These are phyloP conservation scores for Dasyornis broadbenti DNA, from an alignment of 2,113 vertebrate genomes.

Conservation along the genomic window DNA sequence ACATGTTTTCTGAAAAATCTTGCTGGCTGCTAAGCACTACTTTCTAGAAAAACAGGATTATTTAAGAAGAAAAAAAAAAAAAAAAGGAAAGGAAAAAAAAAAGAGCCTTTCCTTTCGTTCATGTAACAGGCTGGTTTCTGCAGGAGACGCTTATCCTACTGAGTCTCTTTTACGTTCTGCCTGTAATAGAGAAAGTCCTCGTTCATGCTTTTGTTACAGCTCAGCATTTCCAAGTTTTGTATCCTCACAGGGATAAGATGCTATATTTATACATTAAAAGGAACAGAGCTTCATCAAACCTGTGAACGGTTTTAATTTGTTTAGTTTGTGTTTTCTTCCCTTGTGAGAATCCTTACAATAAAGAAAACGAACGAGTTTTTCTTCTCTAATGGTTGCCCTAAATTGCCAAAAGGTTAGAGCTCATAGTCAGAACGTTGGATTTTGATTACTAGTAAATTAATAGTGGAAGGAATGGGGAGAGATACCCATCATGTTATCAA, in stretches of 20 bases:
- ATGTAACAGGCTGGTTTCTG: conserved; percentile 21
- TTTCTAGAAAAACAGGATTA: conserved; percentile 15
- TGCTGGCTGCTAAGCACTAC: conserved; percentile 29
- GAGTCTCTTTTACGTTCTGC: background rate
- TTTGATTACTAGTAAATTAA: conserved; percentile 64
- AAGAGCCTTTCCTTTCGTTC: background rate
- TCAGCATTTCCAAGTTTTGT: conserved; percentile 51
- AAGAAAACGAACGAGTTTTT: conserved; percentile 30
- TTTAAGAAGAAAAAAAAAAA: background rate
- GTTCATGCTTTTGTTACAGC: conserved; percentile 36
- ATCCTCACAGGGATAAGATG: conserved; percentile 6
- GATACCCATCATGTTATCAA: conserved; percentile 15
- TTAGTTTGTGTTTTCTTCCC: background rate
- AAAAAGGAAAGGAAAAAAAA: too few relatives aligned
- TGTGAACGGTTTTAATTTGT: background rate
- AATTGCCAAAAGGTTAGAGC: conserved; percentile 49
- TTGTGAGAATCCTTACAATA: conserved; percentile 13
- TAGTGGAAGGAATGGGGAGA: background rate
- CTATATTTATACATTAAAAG: conserved; percentile 21
- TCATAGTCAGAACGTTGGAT: conserved; percentile 32
- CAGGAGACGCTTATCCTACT: conserved; percentile 23
- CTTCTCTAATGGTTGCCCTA: conserved; percentile 57
- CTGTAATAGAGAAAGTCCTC: conserved; percentile 19
- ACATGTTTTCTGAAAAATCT: conserved; percentile 46
- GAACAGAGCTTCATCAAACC: conserved; percentile 4